A percentile compares a stretch with the other conserved stretches of the same genome.
Conservation (phyloP, 30 jellyfish, hydroid and myxozoan genomes). For the Mastigias papua region DNA sequence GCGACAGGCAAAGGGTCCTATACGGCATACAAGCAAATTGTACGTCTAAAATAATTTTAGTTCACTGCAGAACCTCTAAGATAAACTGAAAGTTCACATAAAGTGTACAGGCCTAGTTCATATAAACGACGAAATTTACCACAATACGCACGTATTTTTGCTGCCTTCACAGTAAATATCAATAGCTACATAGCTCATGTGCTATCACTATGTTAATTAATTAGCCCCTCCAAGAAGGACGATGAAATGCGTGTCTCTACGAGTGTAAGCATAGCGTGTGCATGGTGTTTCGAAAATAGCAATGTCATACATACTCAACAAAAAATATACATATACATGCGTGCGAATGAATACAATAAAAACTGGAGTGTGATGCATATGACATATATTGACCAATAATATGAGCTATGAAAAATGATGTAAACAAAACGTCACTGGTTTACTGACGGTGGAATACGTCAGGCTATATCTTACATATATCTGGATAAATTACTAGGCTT, state of each 20-base stretch:
- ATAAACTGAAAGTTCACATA: slow-evolving; percentile 10
- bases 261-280: slow-evolving; percentile 11
- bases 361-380: background rate
- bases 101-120: slow-evolving; percentile 24
- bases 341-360: slow-evolving; percentile 4
- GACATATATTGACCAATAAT: background rate
- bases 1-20: background rate
- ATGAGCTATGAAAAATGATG: background rate
- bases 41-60: slow-evolving; percentile 64
- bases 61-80: slow-evolving; percentile 65
- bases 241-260: slow-evolving; percentile 30
- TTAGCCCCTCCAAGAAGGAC: slow-evolving; percentile 75
- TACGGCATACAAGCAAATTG: background rate
- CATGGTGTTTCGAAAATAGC: background rate
- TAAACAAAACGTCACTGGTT: too few species aligned
- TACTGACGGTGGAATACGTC: too few species aligned
- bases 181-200: slow-evolving; percentile 28
- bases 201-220: slow-evolving; percentile 20
- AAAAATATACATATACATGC: background rate
- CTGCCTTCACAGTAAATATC: slow-evolving; percentile 62
- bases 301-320: background rate
- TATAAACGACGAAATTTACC: slow-evolving; percentile 24
- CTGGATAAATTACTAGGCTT: too few species aligned
- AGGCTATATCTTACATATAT: too few species aligned
- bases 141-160: slow-evolving; percentile 29